phyloP scores from a whole-genome alignment of 2,888 invertebrate species.

The Ophion obscuratus region DNA sequence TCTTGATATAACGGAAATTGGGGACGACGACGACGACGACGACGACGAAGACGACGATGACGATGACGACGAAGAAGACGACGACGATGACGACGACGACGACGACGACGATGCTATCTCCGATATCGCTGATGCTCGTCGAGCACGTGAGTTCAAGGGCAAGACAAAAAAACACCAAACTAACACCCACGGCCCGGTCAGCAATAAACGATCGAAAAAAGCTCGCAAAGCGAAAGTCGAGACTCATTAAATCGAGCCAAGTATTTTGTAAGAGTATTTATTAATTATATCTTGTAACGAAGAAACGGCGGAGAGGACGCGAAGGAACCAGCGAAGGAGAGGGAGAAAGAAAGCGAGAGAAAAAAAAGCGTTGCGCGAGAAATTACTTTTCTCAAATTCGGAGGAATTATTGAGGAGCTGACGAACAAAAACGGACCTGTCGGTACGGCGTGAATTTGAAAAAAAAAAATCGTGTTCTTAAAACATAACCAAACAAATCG shows the following conservation, averaged over 20 bases:
- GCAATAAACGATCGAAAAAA: conserved; percentile 73
- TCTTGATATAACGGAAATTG: conserved; percentile 62
- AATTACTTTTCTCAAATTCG: conserved; percentile 8
- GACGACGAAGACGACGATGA: conserved; percentile 89
- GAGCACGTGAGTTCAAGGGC: conserved; percentile 95
- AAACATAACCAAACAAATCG: too few species aligned
- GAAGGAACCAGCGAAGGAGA: conserved; percentile 7
- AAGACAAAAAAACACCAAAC: conserved; percentile 81
- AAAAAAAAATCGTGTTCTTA: too few species aligned
- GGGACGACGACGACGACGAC: conserved; percentile 85
- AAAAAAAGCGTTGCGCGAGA: background rate
- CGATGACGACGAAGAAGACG: conserved; percentile 88
- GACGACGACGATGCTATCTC: conserved; percentile 89
- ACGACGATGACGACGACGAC: conserved; percentile 88
- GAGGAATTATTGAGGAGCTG: background rate
- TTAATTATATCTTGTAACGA: conserved; percentile 38
- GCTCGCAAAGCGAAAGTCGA: conserved; percentile 74
- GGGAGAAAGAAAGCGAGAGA: conserved; percentile 8
- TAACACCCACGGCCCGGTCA: conserved; percentile 71
- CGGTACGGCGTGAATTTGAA: too few species aligned
- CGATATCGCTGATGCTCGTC: conserved; percentile 88
- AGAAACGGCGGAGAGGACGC: background rate
- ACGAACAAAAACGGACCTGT: too few species aligned
- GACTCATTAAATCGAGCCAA: conserved; percentile 50
- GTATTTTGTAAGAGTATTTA: conserved; percentile 40